Conservation (phyloP, 2,797 vertebrate species). For the Dicrostonyx torquatus region DNA sequence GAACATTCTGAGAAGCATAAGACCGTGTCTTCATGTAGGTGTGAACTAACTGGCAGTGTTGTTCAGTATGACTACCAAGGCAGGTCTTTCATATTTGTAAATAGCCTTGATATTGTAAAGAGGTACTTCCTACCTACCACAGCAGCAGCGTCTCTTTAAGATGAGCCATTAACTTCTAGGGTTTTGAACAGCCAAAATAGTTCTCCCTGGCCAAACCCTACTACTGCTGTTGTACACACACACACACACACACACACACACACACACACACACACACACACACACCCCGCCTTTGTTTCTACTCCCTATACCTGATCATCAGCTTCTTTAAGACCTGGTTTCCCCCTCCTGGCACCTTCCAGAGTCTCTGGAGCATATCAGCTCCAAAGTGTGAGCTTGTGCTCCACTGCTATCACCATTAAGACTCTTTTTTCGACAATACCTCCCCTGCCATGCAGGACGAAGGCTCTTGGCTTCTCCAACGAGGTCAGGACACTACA, state of each 20-base stretch:
- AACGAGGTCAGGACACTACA: background rate
- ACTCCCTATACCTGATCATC: background rate
- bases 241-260: background rate
- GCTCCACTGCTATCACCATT: background rate
- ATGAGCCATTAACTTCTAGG: background rate
- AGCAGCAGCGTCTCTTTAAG: constrained; percentile 40
- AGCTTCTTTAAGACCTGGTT: background rate
- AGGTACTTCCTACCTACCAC: constrained; percentile 5
- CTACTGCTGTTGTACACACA: background rate
- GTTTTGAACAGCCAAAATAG: background rate
- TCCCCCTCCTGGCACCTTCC: background rate
- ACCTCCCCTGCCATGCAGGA: background rate
- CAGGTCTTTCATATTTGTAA: constrained; percentile 16
- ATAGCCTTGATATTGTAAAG: constrained; percentile 27
- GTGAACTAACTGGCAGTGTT: background rate
- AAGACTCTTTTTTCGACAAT: background rate
- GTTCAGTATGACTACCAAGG: constrained; percentile 7
- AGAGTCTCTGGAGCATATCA: background rate
- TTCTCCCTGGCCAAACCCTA: background rate
- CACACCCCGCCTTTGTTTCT: background rate
- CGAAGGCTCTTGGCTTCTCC: background rate
- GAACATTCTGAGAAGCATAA: background rate
- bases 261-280: background rate
- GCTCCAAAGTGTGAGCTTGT: background rate
- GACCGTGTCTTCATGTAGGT: background rate